Conservation (phyloP, 2,113 vertebrate species). For the Sclerurus mexicanus region DNA sequence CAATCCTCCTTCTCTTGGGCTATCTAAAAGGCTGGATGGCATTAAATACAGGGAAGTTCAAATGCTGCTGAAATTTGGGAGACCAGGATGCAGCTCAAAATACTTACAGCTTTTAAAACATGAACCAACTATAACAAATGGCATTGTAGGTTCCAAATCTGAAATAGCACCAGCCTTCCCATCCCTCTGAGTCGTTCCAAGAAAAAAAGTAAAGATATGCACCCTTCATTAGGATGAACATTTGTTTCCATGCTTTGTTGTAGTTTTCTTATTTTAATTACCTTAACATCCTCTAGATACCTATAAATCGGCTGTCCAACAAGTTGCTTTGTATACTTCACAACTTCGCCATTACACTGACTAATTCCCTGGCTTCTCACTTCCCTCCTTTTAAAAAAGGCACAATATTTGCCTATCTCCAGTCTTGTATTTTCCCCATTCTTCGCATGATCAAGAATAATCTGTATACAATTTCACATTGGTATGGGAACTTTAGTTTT, state of each 20-base stretch:
- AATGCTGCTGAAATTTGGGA: neutral
- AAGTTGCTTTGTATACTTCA: neutral
- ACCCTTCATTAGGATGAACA: neutral
- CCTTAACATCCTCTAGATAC: neutral
- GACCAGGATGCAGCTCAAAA: neutral
- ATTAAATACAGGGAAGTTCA: neutral
- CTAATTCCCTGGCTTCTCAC: neutral
- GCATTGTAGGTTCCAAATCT: neutral
- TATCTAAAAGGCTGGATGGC: neutral
- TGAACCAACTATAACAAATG: neutral
- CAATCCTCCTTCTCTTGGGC: neutral
- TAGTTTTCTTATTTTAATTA: neutral
- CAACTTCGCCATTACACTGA: neutral
- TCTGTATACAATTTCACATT: neutral
- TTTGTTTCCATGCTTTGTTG: neutral
- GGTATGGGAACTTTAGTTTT: neutral
- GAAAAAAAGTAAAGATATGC: neutral
- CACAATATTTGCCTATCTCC: neutral
- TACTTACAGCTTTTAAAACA: neutral
- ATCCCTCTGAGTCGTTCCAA: neutral
- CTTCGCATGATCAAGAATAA: neutral
- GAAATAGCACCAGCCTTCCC: neutral
- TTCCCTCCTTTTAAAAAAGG: neutral
- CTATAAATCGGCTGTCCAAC: neutral
- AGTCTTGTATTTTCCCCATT: neutral